Evolutionary conservation across 2,888 invertebrate genomes (phyloP), one percentile per base, ranked within the genome.

Genomic region (Caenorhabditis doughertyi): DNA sequence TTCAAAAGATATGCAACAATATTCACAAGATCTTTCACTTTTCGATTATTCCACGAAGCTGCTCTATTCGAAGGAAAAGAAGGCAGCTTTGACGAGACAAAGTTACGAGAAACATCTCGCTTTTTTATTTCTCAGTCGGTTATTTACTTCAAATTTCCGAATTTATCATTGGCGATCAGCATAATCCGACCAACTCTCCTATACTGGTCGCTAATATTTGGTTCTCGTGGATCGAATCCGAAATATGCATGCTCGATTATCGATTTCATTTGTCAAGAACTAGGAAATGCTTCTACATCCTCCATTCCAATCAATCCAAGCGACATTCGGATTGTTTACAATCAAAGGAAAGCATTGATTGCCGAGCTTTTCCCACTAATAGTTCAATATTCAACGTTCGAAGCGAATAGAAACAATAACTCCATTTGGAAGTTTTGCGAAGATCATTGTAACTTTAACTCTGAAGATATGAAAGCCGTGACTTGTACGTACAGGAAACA

Each of bases 351-450:
- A 18, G 13, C 58, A 8, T 16, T 81, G 67, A 65, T 77, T 44
- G 64, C 70, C 0, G 64, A 81, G 49, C 47, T 42, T 1, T 81
- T 77, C 51, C 42, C 42, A 21, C 23, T 47, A 13, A 21, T 81
- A 3, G 70, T 77, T 9, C 81, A 81, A 65, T 32, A 21, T 16
- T 77, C 51, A 64, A 35, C 42, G 3, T 44, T 72, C 35, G 71
- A 67, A 13, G 51, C 18, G 2, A 65, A 16, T 44, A 47, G 35
- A 39, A 51, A 55, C 2, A 53, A 67, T 16, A 27, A 76, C 11
- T 11, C 29, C 3, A 18, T 81, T 5, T 81, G 81, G 81, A 67
- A 58, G 18, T 67, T 77, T 35, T 76, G 81, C 39, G 27, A 25
- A 11, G 72, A 72, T 56, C 53, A 77, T 23, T 81, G 81, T 44